phyloP scores from a whole-genome alignment of 2,113 vertebrate genomes.

The Hyla sarda region DNA sequence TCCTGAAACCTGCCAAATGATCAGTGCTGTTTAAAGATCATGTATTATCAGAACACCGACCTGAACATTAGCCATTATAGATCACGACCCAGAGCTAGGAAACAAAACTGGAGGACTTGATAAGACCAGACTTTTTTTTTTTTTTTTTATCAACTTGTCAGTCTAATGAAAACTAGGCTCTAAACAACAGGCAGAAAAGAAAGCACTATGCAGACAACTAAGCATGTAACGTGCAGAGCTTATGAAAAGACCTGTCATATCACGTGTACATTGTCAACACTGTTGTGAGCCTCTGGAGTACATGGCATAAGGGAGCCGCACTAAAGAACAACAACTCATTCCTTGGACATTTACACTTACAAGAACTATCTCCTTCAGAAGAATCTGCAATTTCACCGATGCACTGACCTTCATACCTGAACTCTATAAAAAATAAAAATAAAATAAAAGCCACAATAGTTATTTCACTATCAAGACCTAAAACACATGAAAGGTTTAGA shows the following conservation, averaged over 20 bases:
- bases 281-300: slow-evolving; percentile 21
- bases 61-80: neutral
- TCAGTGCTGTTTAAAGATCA: too few relatives aligned
- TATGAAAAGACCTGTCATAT: neutral
- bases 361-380: slow-evolving; percentile 12
- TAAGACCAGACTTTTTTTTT: neutral
- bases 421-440: slow-evolving; percentile 15
- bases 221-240: neutral
- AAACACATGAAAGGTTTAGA: too few relatives aligned
- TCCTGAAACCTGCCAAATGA: too few relatives aligned
- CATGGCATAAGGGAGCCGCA: neutral
- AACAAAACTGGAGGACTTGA: neutral
- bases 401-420: neutral
- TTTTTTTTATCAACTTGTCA: neutral
- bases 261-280: neutral
- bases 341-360: slow-evolving; percentile 33
- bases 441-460: neutral
- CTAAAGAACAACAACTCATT: neutral
- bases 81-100: neutral
- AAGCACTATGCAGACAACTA: neutral
- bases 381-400: neutral
- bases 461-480: neutral
- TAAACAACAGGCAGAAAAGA: neutral
- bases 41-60: too few relatives aligned
- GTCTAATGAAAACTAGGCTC: neutral